These are phyloP conservation scores for Aegithalos caudatus DNA, from an alignment of 2,113 vertebrate genomes.

Conservation along the genomic window DNA sequence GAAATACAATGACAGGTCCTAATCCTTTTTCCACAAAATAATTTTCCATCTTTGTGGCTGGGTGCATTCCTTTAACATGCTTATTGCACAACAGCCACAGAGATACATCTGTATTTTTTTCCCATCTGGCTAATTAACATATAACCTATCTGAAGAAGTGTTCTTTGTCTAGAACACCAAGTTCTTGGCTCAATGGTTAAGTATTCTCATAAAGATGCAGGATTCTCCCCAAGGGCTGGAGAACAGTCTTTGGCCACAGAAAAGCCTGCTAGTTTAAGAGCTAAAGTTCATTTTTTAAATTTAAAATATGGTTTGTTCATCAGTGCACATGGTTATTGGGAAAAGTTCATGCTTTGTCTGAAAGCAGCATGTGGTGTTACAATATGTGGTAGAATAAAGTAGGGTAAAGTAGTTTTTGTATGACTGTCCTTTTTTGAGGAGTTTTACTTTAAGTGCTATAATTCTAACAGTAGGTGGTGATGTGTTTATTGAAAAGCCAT, in stretches of 20 bases:
- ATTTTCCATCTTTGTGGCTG: not conserved
- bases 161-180: not conserved
- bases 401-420: not conserved
- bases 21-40: not conserved
- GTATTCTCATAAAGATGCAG: not conserved
- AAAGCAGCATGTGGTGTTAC: not conserved
- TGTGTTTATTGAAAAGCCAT: not conserved
- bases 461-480: not conserved
- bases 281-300: too few species aligned
- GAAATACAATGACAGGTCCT: not conserved
- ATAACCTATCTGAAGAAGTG: not conserved
- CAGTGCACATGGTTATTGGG: not conserved
- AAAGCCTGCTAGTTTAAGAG: not conserved
- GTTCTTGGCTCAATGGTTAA: not conserved
- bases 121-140: not conserved
- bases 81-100: not conserved
- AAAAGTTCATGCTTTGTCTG: not conserved
- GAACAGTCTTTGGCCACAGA: not conserved
- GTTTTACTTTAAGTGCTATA: not conserved
- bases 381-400: not conserved
- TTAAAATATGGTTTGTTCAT: not conserved
- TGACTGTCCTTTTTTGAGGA: not conserved
- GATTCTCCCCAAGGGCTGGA: not conserved
- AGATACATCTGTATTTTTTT: not conserved
- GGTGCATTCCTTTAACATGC: fast-evolving